Conservation (phyloP, 1,140 invertebrate species). For the Danaus melanippus region DNA sequence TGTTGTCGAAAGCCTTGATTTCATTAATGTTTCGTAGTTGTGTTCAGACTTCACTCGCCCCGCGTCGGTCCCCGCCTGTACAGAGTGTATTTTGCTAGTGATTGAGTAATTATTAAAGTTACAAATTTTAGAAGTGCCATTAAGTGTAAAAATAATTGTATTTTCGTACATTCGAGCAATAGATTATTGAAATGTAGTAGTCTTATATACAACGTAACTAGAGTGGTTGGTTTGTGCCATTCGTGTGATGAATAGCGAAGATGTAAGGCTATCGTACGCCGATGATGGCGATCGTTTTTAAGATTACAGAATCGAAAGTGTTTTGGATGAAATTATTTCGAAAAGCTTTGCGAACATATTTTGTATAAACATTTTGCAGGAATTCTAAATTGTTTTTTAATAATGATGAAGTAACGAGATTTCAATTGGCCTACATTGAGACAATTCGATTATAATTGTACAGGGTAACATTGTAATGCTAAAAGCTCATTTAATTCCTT, state of each 20-base stretch:
- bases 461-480: constrained; percentile 47
- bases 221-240: constrained; percentile 17
- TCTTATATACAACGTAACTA: constrained; percentile 18
- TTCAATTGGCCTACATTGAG: constrained; percentile 28
- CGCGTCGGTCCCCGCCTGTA: constrained; percentile 13
- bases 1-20: too few relatives aligned
- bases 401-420: not conserved
- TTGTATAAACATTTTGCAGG: too few relatives aligned
- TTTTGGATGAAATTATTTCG: too few relatives aligned
- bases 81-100: constrained; percentile 29
- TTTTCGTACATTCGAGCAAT: constrained; percentile 59
- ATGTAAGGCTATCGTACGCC: too few relatives aligned
- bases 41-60: too few relatives aligned
- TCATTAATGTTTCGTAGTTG: too few relatives aligned
- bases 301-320: too few relatives aligned
- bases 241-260: constrained; percentile 4
- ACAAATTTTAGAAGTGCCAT: constrained; percentile 64
- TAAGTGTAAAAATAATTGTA: constrained; percentile 55
- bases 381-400: too few relatives aligned
- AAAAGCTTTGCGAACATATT: too few relatives aligned
- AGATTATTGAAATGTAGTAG: constrained; percentile 41
- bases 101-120: constrained; percentile 23
- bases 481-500: constrained; percentile 17
- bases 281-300: not conserved
- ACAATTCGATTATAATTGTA: constrained; percentile 37